phyloP scores from a whole-genome alignment of 2,888 invertebrate genomes.

The Ennomos fuscantarius region DNA sequence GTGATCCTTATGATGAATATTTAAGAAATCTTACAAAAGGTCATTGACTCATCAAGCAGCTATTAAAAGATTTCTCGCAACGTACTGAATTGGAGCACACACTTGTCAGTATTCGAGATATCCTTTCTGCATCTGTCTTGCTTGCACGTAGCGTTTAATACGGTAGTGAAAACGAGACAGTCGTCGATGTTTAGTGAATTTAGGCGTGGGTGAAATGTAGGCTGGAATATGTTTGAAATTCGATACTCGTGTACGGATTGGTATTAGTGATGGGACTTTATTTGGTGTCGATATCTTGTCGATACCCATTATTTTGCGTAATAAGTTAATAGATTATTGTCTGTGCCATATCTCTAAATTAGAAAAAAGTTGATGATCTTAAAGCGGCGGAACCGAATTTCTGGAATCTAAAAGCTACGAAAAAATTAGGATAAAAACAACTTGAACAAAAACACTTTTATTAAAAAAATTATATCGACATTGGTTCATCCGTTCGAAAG shows the following conservation, averaged over 20 bases:
- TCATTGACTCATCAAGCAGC: constrained; percentile 19
- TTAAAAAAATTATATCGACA: too few relatives aligned
- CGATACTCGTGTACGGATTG: constrained; percentile 69
- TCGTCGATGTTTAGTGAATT: constrained; percentile 42
- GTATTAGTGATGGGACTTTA: constrained; percentile 21
- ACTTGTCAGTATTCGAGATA: constrained; percentile 73
- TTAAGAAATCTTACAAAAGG: too few relatives aligned
- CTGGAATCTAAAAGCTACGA: too few relatives aligned
- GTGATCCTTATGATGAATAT: too few relatives aligned
- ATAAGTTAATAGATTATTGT: too few relatives aligned
- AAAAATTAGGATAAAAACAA: too few relatives aligned
- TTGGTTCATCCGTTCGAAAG: too few relatives aligned
- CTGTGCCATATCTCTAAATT: too few relatives aligned
- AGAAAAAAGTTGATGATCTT: too few relatives aligned
- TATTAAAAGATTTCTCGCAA: constrained; percentile 17
- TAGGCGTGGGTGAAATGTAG: constrained; percentile 50
- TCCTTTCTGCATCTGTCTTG: constrained; percentile 58
- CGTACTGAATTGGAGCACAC: constrained; percentile 60
- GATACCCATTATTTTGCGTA: too few relatives aligned
- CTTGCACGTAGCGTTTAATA: constrained; percentile 24
- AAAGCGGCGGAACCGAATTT: too few relatives aligned
- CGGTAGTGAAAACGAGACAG: constrained; percentile 41
- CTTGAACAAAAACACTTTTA: too few relatives aligned
- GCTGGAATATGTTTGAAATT: constrained; percentile 63
- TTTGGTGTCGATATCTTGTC: constrained; percentile 7